These are phyloP conservation scores for Zoanthus sociatus DNA, from an alignment of 92 coral and sea anemone species.

Conservation along the genomic window DNA sequence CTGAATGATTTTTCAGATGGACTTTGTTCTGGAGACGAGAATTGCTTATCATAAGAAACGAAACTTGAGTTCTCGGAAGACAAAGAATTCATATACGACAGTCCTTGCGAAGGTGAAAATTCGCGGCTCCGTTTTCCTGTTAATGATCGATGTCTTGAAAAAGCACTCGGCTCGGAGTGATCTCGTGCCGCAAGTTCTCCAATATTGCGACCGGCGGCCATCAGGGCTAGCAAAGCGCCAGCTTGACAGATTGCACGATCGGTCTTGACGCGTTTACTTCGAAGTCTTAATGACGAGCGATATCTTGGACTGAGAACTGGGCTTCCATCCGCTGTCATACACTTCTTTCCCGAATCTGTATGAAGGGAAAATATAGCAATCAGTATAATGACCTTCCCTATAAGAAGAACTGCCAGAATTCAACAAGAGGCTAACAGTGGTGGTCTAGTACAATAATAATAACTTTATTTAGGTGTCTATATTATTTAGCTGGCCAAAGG, in stretches of 20 bases:
- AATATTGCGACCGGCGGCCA: slow-evolving; percentile 32
- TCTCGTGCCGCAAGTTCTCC: slow-evolving; percentile 26
- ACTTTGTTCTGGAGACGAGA: slow-evolving; percentile 52
- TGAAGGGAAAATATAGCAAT: background rate
- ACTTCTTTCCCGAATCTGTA: slow-evolving; percentile 35
- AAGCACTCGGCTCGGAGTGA: slow-evolving; percentile 40
- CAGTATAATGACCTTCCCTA: no score
- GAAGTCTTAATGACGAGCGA: slow-evolving; percentile 30
- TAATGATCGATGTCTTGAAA: slow-evolving; percentile 72
- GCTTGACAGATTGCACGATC: slow-evolving; percentile 40
- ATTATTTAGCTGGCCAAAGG: no score
- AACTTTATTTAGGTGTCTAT: no score
- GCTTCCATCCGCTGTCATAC: slow-evolving; percentile 74
- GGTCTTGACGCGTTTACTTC: slow-evolving; percentile 42
- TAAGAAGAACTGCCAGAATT: no score
- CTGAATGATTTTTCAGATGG: slow-evolving; percentile 60
- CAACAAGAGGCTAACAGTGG: no score
- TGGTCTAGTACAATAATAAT: no score
- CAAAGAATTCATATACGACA: slow-evolving; percentile 78
- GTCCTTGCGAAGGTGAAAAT: slow-evolving; percentile 63
- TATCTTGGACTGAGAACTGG: slow-evolving; percentile 54
- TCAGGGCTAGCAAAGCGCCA: slow-evolving; percentile 23
- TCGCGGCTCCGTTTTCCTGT: slow-evolving; percentile 83
- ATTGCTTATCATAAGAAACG: slow-evolving; percentile 39
- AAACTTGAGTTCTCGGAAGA: slow-evolving; percentile 67